These are phyloP conservation scores for Cygnus olor DNA, from an alignment of 2,797 vertebrate species.

Conservation along the genomic window DNA sequence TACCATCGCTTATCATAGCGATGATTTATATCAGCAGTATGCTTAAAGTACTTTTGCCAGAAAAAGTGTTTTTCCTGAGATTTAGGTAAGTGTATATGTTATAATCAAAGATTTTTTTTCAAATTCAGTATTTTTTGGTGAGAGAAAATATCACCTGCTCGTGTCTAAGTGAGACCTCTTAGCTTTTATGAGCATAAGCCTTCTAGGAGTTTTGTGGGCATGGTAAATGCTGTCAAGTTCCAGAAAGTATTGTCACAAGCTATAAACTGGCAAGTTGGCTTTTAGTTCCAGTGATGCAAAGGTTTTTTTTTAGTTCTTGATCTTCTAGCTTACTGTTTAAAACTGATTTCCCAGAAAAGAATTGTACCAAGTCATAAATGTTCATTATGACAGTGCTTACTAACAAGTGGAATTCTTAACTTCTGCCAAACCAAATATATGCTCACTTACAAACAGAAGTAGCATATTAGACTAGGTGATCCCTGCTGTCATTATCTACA, in stretches of 20 bases:
- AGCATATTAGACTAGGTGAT: not conserved
- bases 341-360: not conserved
- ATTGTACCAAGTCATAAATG: not conserved
- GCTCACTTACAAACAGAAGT: conserved; percentile 15
- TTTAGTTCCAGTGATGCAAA: not conserved
- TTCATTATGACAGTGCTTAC: not conserved
- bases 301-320: not conserved
- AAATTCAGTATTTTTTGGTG: not conserved
- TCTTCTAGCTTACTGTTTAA: not conserved
- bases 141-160: not conserved
- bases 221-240: not conserved
- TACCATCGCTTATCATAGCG: not conserved
- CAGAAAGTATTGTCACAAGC: not conserved
- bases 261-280: not conserved
- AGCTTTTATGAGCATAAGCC: not conserved
- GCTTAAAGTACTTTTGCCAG: not conserved
- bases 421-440: conserved; percentile 40
- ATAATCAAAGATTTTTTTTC: not conserved
- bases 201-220: not conserved
- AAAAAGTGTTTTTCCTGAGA: not conserved
- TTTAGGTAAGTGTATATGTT: not conserved
- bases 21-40: not conserved
- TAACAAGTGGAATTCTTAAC: not conserved
- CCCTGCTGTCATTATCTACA: conserved; percentile 2
- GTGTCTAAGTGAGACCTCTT: not conserved